These are phyloP conservation scores for Netta rufina DNA, from an alignment of 2,797 vertebrate species.

Conservation along the genomic window DNA sequence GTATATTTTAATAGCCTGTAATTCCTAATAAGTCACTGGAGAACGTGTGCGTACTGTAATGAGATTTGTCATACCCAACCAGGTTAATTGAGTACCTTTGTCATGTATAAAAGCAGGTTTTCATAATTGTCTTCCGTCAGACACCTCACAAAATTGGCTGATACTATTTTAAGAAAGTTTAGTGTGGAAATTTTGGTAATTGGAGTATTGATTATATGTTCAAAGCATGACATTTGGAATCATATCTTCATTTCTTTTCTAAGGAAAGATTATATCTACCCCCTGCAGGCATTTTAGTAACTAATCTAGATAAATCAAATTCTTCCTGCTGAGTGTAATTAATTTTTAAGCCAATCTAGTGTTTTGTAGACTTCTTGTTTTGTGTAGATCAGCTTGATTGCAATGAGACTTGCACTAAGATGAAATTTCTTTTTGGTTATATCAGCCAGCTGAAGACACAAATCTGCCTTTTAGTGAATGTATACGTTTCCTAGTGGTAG, in stretches of 20 bases:
- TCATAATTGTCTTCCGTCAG: background rate
- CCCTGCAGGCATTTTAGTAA: constrained; percentile 23
- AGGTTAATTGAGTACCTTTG: background rate
- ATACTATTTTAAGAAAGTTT: constrained; percentile 50
- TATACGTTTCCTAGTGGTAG: background rate
- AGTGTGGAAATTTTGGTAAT: constrained; percentile 61
- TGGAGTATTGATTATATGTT: constrained; percentile 64
- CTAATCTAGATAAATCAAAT: constrained; percentile 45
- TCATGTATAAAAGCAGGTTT: constrained; percentile 2
- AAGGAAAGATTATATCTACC: constrained; percentile 44
- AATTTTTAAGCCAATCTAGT: constrained; percentile 55
- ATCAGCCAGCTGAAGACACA: background rate
- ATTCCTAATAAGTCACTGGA: background rate
- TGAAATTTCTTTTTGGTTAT: background rate
- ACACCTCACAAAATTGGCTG: constrained; percentile 35
- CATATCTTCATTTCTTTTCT: constrained; percentile 43
- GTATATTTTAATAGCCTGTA: background rate
- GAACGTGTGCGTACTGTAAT: background rate
- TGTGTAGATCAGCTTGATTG: constrained; percentile 13
- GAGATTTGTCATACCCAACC: background rate
- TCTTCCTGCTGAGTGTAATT: constrained; percentile 68
- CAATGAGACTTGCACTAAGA: background rate
- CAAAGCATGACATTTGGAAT: constrained; percentile 53
- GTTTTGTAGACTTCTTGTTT: constrained; percentile 26
- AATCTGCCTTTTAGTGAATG: background rate